phyloP scores from a whole-genome alignment of 1,140 invertebrate genomes.

The Aphelenchoides besseyi region DNA sequence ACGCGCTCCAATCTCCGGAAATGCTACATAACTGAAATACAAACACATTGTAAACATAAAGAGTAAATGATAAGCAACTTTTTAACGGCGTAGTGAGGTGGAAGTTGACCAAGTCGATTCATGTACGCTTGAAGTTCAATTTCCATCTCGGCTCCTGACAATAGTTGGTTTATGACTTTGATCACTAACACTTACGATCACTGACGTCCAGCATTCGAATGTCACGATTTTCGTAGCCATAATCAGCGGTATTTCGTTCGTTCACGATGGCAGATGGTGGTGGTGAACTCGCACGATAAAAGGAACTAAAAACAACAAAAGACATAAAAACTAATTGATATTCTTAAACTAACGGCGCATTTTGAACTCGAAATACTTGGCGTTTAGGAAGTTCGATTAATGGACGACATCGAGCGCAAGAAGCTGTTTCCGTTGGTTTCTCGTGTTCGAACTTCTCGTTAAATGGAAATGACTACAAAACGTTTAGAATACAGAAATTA shows the following conservation, averaged over 20 bases:
- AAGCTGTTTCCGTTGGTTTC: not conserved
- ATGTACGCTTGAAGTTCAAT: not conserved
- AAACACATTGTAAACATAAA: too few relatives aligned
- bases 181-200: not conserved
- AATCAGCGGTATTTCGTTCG: not conserved
- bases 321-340: not conserved
- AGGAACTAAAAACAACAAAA: not conserved
- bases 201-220: not conserved
- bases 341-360: not conserved
- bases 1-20: not conserved
- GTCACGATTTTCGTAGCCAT: not conserved
- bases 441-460: not conserved
- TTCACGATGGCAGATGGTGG: not conserved
- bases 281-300: not conserved
- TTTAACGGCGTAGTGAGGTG: slow-evolving; percentile 1
- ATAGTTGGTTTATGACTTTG: not conserved
- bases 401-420: slow-evolving; percentile 15
- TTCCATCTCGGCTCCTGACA: not conserved
- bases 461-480: not conserved
- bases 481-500: not conserved
- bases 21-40: not conserved
- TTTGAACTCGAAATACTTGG: not conserved
- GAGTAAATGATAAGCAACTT: too few relatives aligned
- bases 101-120: not conserved
- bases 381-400: slow-evolving; percentile 11